Evolutionary conservation across 2,113 vertebrate genomes (phyloP).

Genomic region (Muscicapa adusta): DNA sequence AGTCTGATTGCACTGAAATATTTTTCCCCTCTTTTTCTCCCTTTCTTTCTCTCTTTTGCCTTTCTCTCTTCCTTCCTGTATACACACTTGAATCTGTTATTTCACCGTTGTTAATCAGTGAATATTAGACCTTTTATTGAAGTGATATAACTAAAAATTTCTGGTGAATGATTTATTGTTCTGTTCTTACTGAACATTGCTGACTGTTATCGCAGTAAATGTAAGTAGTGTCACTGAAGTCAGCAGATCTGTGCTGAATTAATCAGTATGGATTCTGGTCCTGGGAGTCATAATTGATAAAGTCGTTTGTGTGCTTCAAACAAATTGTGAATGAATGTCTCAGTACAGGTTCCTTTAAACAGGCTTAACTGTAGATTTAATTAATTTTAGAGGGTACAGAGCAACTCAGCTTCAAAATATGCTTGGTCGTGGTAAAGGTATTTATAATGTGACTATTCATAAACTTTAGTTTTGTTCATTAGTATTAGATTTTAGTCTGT

Average conservation of each 20-base stretch:
- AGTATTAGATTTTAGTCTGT: not conserved
- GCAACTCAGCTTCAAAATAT: not conserved
- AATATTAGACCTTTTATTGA: not conserved
- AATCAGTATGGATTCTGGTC: conserved; percentile 18
- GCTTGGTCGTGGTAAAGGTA: not conserved
- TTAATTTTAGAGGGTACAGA: not conserved
- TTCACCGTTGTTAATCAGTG: not conserved
- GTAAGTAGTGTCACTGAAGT: conserved; percentile 3
- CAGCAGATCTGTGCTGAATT: conserved; percentile 28
- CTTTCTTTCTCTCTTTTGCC: not conserved
- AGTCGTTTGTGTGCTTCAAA: not conserved
- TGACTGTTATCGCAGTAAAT: conserved; percentile 3
- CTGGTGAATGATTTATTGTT: not conserved
- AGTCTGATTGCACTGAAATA: not conserved
- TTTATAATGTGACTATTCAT: not conserved
- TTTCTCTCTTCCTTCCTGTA: not conserved
- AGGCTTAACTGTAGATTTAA: not conserved
- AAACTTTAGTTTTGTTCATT: not conserved
- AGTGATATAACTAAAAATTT: not conserved
- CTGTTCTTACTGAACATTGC: not conserved
- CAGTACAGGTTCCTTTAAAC: not conserved
- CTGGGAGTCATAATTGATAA: not conserved
- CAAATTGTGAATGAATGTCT: not conserved
- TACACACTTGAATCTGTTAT: not conserved
- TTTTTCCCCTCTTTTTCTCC: not conserved